phyloP scores from a whole-genome alignment of 1,140 invertebrate species.

The Choristoneura fumiferana region DNA sequence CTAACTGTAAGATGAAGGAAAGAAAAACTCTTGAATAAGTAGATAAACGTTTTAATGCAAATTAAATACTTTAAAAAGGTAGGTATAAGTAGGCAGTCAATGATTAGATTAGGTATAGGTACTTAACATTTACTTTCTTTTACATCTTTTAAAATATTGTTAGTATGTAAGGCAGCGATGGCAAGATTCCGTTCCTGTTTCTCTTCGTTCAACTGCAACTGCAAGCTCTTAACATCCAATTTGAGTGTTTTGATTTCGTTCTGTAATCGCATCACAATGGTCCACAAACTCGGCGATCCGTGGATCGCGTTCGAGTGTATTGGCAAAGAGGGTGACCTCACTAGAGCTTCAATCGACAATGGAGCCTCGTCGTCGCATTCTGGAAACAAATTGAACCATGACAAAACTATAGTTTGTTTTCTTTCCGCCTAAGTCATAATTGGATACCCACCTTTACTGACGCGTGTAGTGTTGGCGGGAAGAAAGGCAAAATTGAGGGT shows the following conservation, averaged over 20 bases:
- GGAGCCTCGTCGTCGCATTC: constrained; percentile 72
- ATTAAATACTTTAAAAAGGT: too few relatives aligned
- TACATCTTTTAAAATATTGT: constrained; percentile 66
- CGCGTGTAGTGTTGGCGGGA: not conserved
- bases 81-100: constrained; percentile 1
- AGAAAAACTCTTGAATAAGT: too few relatives aligned
- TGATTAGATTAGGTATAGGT: constrained; percentile 3
- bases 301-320: constrained; percentile 55
- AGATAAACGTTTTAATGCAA: too few relatives aligned
- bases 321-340: constrained; percentile 71
- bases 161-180: constrained; percentile 66
- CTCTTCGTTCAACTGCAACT: constrained; percentile 68
- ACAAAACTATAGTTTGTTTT: not conserved
- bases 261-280: constrained; percentile 69
- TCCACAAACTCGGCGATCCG: constrained; percentile 62
- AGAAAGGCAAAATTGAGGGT: constrained; percentile 1
- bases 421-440: not conserved
- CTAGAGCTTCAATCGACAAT: constrained; percentile 59
- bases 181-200: constrained; percentile 72
- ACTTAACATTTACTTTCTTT: constrained; percentile 76
- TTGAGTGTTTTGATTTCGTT: constrained; percentile 71
- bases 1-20: too few relatives aligned
- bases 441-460: constrained; percentile 18
- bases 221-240: constrained; percentile 64
- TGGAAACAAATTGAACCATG: constrained; percentile 49